Base-by-base conservation (phyloP, 2,113 vertebrate genomes). In the Trachemys scripta region DNA sequence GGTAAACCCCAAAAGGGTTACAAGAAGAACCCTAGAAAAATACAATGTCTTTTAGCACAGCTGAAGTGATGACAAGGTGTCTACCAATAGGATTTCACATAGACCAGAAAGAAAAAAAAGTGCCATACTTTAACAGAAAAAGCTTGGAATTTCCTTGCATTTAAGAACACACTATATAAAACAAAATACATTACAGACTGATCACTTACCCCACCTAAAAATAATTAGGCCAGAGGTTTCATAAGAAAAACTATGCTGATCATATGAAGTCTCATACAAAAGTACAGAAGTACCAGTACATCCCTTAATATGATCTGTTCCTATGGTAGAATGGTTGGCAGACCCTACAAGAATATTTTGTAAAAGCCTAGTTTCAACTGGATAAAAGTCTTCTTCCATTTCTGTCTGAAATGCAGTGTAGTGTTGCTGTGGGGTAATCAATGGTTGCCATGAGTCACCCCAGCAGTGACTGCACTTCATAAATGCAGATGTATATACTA, bases 1-100 rank as follows among this genome's bases (percentile, higher is more conserved):
- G n/a, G 91, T 92, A 49, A 97, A 95, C 90, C 94, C 94, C 88
- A 93, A 90, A 95, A 90, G 93, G 97, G 95, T 96, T 91, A 59
- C 49, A 96, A 96, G 92, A 85, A 85, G 94, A 92, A 95, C 82
- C 80, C 89, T 86, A 89, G 88, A 88, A 45, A 88, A 95, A 94
- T 90, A 89, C 69, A 87, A 95, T 87, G 81, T 24, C 82, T 59
- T 85, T 79, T 92, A 95, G 80, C 62, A 8, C 16, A 87, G 13
- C 50, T 38, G 27, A 75, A 76, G n/a, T 80, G 90, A 92, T 82
- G 92, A 93, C 82, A 84, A 93, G 88, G 75, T 45, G 51, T 29
- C 76, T 49, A 85, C 86, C 89, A 51, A 90, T 3, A 56, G 83
- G 83, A 92, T 88, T 88, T 86, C 90, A 96, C 59, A 88, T 59